Conservation (phyloP, 2,888 invertebrate species). For the Oasisia sp. region DNA sequence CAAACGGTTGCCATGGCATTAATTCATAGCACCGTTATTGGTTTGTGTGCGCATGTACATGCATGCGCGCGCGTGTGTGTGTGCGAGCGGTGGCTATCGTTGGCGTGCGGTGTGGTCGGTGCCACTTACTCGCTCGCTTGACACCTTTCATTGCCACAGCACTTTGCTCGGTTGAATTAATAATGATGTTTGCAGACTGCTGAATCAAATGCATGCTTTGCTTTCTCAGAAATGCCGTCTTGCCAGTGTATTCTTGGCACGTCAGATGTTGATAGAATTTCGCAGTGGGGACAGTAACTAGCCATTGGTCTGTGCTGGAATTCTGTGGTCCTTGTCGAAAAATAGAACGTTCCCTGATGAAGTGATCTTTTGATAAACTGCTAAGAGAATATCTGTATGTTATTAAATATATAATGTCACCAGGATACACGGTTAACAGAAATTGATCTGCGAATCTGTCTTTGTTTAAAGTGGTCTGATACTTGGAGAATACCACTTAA, state of each 20-base stretch:
- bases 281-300: not conserved
- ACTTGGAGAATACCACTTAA: not conserved
- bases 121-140: not conserved
- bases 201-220: constrained; percentile 13
- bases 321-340: not conserved
- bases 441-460: not conserved
- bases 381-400: not conserved
- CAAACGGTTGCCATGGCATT: constrained; percentile 17
- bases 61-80: not conserved
- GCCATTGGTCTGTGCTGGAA: not conserved
- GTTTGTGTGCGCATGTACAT: not conserved
- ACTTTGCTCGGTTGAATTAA: constrained; percentile 12
- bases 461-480: not conserved
- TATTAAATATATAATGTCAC: not conserved
- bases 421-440: not conserved
- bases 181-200: constrained; percentile 6
- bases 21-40: constrained; percentile 17
- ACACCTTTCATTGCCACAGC: not conserved
- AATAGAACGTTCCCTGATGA: not conserved
- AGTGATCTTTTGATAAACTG: not conserved
- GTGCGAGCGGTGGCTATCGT: not conserved
- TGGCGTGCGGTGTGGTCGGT: not conserved
- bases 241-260: not conserved
- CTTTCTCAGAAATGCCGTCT: constrained; percentile 3
- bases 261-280: not conserved